Conservation (phyloP, 1,140 invertebrate genomes). For the Zelostemma sp. region DNA sequence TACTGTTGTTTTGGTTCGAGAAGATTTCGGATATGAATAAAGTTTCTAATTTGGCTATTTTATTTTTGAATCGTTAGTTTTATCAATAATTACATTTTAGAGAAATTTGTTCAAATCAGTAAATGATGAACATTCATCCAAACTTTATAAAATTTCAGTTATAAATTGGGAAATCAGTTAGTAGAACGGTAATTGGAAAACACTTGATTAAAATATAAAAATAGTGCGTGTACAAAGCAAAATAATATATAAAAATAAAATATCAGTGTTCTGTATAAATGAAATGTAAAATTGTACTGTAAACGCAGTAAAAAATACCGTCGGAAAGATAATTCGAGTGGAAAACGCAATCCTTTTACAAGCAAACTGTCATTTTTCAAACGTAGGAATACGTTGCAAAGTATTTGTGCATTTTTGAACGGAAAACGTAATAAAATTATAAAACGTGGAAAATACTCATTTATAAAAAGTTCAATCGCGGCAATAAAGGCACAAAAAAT, state of each 20-base stretch:
- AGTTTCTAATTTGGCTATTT: too few relatives aligned
- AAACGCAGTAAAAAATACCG: too few relatives aligned
- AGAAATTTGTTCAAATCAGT: too few relatives aligned
- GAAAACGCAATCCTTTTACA: background rate
- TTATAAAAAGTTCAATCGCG: background rate
- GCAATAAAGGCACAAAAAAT: background rate
- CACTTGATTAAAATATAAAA: background rate
- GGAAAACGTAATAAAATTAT: background rate
- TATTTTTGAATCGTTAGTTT: too few relatives aligned
- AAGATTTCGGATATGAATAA: too few relatives aligned
- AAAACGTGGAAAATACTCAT: background rate
- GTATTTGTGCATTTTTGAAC: background rate
- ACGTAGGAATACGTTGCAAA: background rate
- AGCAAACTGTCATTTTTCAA: background rate
- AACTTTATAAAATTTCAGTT: too few relatives aligned
- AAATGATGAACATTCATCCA: too few relatives aligned
- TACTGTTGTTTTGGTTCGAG: too few relatives aligned
- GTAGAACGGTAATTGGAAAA: background rate
- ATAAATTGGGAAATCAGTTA: too few relatives aligned
- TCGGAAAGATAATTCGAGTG: background rate
- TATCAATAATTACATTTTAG: too few relatives aligned
- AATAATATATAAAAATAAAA: background rate
- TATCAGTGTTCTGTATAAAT: background rate
- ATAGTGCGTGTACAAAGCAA: background rate
- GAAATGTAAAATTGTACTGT: too few relatives aligned